These are phyloP conservation scores for Ondatra zibethicus DNA, from an alignment of 2,113 vertebrate genomes.

Conservation along the genomic window DNA sequence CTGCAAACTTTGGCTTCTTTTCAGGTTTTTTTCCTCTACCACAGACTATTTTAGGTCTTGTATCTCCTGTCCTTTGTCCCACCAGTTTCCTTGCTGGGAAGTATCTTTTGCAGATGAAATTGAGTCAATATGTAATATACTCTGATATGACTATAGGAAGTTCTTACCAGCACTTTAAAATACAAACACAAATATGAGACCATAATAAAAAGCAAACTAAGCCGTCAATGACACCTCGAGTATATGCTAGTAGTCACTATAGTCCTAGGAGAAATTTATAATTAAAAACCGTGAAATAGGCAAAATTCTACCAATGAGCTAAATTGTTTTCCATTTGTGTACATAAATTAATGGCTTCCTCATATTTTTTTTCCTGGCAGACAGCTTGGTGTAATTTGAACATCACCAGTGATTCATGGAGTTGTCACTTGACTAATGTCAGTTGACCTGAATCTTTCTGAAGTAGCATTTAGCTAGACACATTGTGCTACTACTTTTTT, in stretches of 20 bases:
- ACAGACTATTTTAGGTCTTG: neutral
- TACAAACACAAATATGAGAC: neutral
- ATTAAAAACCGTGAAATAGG: slow-evolving; percentile 21
- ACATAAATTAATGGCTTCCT: slow-evolving; percentile 11
- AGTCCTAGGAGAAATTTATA: slow-evolving; percentile 14
- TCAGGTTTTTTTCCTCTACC: neutral
- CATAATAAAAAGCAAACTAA: slow-evolving; percentile 16
- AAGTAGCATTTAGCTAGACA: slow-evolving; percentile 43
- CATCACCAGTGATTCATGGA: slow-evolving; percentile 39
- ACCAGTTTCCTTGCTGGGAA: neutral
- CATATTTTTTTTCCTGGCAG: slow-evolving; percentile 19
- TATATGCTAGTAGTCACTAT: neutral
- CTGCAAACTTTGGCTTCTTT: slow-evolving; percentile 33
- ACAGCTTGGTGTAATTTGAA: slow-evolving; percentile 28
- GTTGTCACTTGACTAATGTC: slow-evolving; percentile 40
- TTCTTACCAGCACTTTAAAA: slow-evolving; percentile 47
- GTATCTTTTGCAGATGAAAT: neutral
- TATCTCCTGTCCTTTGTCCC: neutral
- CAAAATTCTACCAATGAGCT: slow-evolving; percentile 45
- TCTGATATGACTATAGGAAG: neutral
- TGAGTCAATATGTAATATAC: neutral
- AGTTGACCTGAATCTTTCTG: slow-evolving; percentile 11
- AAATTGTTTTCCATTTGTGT: slow-evolving; percentile 26
- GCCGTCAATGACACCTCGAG: neutral
- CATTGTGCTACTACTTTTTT: neutral